Evolutionary conservation across 2,797 vertebrate genomes (phyloP).

Genomic region (Pagetopsis macropterus): DNA sequence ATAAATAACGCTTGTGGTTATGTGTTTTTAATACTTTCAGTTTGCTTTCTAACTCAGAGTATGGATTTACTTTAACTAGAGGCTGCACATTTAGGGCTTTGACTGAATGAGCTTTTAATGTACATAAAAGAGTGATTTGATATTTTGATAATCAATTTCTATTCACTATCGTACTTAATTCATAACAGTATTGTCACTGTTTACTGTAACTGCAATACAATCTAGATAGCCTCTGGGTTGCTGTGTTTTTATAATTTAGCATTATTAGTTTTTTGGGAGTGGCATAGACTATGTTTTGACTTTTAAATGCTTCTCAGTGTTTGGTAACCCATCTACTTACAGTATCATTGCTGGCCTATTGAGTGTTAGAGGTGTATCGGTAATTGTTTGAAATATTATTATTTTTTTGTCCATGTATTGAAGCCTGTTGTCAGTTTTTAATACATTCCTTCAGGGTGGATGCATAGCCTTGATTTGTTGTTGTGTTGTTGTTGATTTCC

Average conservation of each 20-base stretch:
- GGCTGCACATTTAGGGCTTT: conserved; percentile 85
- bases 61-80: conserved; percentile 70
- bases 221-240: conserved; percentile 88
- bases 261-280: conserved; percentile 88
- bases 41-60: conserved; percentile 69
- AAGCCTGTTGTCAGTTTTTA: conserved; percentile 89
- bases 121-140: conserved; percentile 89
- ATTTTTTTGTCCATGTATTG: conserved; percentile 81
- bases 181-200: conserved; percentile 93
- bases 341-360: conserved; percentile 87
- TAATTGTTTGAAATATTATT: conserved; percentile 90
- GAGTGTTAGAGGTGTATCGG: conserved; percentile 91
- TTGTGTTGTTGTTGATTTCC: conserved; percentile 75
- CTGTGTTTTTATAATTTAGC: conserved; percentile 85
- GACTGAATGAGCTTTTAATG: conserved; percentile 90
- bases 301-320: conserved; percentile 93
- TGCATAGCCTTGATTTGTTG: conserved; percentile 65
- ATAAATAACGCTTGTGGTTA: conserved; percentile 38
- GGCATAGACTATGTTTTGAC: conserved; percentile 88
- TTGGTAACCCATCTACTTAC: conserved; percentile 81
- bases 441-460: conserved; percentile 99
- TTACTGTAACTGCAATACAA: conserved; percentile 95
- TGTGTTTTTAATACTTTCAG: conserved; percentile 46
- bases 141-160: conserved; percentile 93
- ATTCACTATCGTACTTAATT: conserved; percentile 88